These are phyloP conservation scores for Potorous gilbertii DNA, from an alignment of 2,797 vertebrate genomes.

Conservation along the genomic window DNA sequence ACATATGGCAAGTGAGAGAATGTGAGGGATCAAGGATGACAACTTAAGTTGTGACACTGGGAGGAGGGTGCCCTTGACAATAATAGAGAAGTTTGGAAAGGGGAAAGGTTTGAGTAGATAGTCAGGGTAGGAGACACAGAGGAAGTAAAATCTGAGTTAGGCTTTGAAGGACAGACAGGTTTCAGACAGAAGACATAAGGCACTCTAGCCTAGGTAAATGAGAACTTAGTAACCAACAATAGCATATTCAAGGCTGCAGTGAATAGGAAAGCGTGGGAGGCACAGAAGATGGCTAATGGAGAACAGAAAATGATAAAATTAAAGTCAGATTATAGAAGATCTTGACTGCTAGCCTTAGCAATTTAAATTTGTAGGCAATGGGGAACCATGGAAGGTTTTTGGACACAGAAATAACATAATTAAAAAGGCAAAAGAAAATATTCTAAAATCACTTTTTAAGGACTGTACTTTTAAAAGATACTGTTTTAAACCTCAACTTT, in stretches of 20 bases:
- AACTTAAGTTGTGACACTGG: background rate
- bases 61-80: background rate
- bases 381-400: background rate
- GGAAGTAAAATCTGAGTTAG: background rate
- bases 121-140: background rate
- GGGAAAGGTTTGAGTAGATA: background rate
- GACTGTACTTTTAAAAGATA: constrained; percentile 20
- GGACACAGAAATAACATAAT: background rate
- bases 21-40: background rate
- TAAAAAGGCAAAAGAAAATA: constrained; percentile 21
- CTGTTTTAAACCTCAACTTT: background rate
- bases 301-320: background rate
- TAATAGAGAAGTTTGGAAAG: background rate
- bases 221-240: background rate
- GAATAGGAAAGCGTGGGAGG: background rate
- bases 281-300: background rate
- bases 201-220: background rate
- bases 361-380: background rate
- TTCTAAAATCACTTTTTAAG: constrained; percentile 2
- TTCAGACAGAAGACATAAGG: background rate
- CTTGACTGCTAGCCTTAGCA: background rate
- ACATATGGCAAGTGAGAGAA: background rate
- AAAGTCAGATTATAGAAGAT: background rate
- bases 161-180: background rate
- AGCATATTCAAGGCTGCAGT: background rate